phyloP scores from a whole-genome alignment of 2,888 invertebrate species.

The Cheiracanthium punctorium region DNA sequence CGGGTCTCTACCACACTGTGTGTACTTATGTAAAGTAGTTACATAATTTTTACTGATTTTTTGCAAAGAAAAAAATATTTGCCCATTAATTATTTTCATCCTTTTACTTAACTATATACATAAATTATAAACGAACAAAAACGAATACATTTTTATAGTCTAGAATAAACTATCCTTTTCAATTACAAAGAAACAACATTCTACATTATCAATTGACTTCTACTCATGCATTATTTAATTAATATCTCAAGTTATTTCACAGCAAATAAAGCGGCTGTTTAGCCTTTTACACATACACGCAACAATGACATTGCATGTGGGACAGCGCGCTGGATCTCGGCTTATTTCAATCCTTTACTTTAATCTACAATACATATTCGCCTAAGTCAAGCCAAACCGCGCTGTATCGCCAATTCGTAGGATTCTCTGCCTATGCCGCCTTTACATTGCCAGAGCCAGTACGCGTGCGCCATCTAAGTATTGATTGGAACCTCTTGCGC shows the following conservation, averaged over 20 bases:
- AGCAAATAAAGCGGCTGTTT: background rate
- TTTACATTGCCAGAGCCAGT: constrained; percentile 32
- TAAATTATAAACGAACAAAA: too few relatives aligned
- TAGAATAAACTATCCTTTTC: too few relatives aligned
- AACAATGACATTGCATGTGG: background rate
- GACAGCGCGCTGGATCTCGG: background rate
- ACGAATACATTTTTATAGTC: too few relatives aligned
- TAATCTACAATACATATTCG: background rate
- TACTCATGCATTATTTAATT: background rate
- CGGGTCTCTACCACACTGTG: too few relatives aligned
- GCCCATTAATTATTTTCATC: too few relatives aligned
- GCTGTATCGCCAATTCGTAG: constrained; percentile 27
- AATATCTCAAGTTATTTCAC: background rate
- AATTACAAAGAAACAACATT: too few relatives aligned
- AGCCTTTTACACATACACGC: background rate
- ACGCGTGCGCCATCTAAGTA: constrained; percentile 44
- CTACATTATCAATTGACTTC: too few relatives aligned
- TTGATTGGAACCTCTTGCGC: constrained; percentile 43
- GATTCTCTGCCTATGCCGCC: constrained; percentile 18
- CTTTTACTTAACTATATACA: too few relatives aligned
- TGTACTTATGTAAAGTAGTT: too few relatives aligned
- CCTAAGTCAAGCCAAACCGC: background rate
- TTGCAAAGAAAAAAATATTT: too few relatives aligned
- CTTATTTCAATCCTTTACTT: background rate
- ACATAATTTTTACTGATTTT: too few relatives aligned